Evolutionary conservation across 2,888 invertebrate species (phyloP).

Genomic region (Glyphotaelius pellucidus): DNA sequence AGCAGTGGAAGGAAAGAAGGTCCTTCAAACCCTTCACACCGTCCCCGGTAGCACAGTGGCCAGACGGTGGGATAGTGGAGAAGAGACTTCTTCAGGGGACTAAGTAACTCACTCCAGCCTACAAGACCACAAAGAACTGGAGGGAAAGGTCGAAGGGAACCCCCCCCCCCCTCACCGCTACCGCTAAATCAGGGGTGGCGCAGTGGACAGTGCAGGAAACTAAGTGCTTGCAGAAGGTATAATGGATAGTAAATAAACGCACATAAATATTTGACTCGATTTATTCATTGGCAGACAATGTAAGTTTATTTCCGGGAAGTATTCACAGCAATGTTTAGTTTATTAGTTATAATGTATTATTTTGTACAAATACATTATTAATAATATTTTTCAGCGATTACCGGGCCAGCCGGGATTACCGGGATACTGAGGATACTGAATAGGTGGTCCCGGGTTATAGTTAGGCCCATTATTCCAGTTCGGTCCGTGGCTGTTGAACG

Average conservation of each 20-base stretch:
- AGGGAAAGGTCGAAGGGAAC: too few relatives aligned
- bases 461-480: background rate
- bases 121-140: too few relatives aligned
- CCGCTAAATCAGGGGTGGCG: too few relatives aligned
- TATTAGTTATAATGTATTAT: background rate
- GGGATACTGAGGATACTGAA: background rate
- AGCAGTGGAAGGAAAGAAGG: too few relatives aligned
- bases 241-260: background rate
- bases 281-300: background rate
- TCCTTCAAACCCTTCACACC: too few relatives aligned
- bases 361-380: background rate
- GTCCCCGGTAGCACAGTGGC: too few relatives aligned
- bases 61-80: too few relatives aligned
- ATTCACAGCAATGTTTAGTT: background rate
- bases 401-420: background rate
- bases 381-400: background rate
- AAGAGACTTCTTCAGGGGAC: too few relatives aligned
- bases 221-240: background rate
- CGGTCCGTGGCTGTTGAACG: constrained; percentile 16
- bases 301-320: background rate
- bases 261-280: background rate
- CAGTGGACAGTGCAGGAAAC: too few relatives aligned
- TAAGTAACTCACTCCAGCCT: too few relatives aligned
- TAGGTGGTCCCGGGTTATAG: background rate
- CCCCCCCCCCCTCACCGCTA: too few relatives aligned